Evolutionary conservation across 1,140 invertebrate genomes (phyloP).

Genomic region (Tetramorium parvispinum): DNA sequence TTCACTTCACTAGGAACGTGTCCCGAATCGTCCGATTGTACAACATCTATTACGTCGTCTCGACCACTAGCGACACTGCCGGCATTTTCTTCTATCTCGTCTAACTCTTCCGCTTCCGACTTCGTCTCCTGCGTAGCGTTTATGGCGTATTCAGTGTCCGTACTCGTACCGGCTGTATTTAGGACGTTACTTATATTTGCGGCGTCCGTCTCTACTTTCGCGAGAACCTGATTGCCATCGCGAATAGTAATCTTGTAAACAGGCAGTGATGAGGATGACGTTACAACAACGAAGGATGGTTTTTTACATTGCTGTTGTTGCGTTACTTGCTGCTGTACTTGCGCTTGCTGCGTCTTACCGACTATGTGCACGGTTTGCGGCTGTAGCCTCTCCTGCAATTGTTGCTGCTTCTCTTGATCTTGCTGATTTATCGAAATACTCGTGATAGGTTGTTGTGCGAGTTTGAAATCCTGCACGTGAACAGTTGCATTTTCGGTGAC

Average conservation of each 20-base stretch:
- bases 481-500: constrained; percentile 58
- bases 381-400: constrained; percentile 62
- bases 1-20: constrained; percentile 74
- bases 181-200: constrained; percentile 76
- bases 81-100: constrained; percentile 42
- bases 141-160: constrained; percentile 67
- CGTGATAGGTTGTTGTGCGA: constrained; percentile 45
- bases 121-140: constrained; percentile 67
- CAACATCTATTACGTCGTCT: constrained; percentile 61
- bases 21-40: constrained; percentile 61
- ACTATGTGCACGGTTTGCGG: constrained; percentile 71
- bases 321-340: constrained; percentile 63
- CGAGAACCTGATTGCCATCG: constrained; percentile 91
- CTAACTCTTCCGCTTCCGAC: constrained; percentile 63
- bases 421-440: constrained; percentile 63
- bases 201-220: constrained; percentile 87
- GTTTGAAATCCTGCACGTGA: constrained; percentile 69
- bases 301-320: constrained; percentile 74
- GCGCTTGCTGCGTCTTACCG: constrained; percentile 64
- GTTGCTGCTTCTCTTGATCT: constrained; percentile 64
- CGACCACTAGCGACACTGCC: constrained; percentile 74
- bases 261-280: constrained; percentile 72
- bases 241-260: constrained; percentile 90
- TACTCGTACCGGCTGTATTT: constrained; percentile 69
- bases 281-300: constrained; percentile 76